Base-by-base conservation (phyloP, 2,797 vertebrate species). In the Crocidura indochinensis region DNA sequence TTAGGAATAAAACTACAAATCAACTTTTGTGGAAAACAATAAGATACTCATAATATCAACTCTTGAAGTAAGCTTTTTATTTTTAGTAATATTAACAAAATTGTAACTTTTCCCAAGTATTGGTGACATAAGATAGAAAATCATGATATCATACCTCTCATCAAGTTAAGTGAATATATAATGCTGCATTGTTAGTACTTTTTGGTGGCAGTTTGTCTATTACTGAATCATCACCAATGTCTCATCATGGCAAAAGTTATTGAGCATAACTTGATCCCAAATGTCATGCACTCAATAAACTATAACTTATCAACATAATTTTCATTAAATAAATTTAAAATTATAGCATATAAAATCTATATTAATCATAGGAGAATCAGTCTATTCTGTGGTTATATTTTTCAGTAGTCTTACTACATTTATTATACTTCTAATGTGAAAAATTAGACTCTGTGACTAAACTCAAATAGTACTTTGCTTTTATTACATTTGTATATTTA, bases 91-190 rank as follows among this genome's bases (percentile, higher is more conserved):
- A 12, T 53, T 67, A 38, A 68, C 11, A 73, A 47, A n/a, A 60
- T 91, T 87, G 51, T 78, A 47, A 2, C 46, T 68, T 67, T 68
- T 68, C 78, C n/a, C 60, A 68, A 84, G 73, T 10, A 22, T 19
- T 62, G 15, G n/a, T 62, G 38, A 68, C 47, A 73, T 20, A 68
- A 60, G 15, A 68, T 4, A 64, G 14, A 49, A 24, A 51, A 29
- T 29, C 8, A 73, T 19, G 14, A 1, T 51, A 29, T 74, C 60
- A 10, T 73, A 31, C 12, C 22, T 78, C 24, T 78, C 27, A 56
- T 31, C 27, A 67, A 73, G 47, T 77, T 73, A 68, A n/a, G 62
- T 68, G 11, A 14, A 78, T 47, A 4, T 47, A 2, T 29, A 46
- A 73, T 73, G n/a, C 8, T 79, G 6, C 46, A 14, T 69, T 11